A percentile compares a stretch with the other conserved stretches of the same genome.
Conservation (phyloP, 2,797 vertebrate genomes). For the Eutrigla gurnardus region DNA sequence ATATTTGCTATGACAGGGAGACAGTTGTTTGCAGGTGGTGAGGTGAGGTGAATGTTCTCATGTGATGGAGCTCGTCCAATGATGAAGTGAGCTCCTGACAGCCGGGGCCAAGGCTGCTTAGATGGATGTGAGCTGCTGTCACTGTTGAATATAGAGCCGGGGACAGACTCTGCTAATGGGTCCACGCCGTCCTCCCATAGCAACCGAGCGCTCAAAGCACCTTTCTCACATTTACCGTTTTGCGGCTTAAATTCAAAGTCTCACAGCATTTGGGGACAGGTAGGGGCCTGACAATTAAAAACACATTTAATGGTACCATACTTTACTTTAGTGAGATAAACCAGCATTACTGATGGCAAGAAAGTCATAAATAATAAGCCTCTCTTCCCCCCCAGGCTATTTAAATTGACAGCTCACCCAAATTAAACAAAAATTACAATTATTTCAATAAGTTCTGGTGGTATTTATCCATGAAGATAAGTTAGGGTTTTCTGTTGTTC, state of each 20-base stretch:
- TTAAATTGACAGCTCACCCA: too few species aligned
- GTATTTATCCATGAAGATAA: not conserved
- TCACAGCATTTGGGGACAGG: not conserved
- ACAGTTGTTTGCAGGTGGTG: constrained; percentile 28
- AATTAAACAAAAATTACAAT: too few species aligned
- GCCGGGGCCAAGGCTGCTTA: constrained; percentile 40
- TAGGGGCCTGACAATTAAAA: not conserved
- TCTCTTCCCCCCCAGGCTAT: not conserved
- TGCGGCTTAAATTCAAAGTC: too few species aligned
- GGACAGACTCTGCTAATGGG: constrained; percentile 42
- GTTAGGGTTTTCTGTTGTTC: not conserved
- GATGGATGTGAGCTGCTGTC: constrained; percentile 67
- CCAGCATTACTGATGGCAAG: not conserved
- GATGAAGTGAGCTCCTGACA: constrained; percentile 55
- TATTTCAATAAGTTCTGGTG: not conserved
- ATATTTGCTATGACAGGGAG: constrained; percentile 14
- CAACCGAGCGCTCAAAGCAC: not conserved
- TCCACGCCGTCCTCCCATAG: constrained; percentile 14
- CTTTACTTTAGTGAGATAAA: not conserved
- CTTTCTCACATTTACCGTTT: not conserved
- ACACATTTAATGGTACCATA: not conserved
- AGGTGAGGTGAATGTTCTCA: constrained; percentile 23
- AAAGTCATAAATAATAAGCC: not conserved
- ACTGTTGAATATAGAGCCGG: constrained; percentile 51
- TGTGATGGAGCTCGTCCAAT: constrained; percentile 31